Evolutionary conservation across 2,797 vertebrate species (phyloP).

Genomic region (Notamacropus eugenii): DNA sequence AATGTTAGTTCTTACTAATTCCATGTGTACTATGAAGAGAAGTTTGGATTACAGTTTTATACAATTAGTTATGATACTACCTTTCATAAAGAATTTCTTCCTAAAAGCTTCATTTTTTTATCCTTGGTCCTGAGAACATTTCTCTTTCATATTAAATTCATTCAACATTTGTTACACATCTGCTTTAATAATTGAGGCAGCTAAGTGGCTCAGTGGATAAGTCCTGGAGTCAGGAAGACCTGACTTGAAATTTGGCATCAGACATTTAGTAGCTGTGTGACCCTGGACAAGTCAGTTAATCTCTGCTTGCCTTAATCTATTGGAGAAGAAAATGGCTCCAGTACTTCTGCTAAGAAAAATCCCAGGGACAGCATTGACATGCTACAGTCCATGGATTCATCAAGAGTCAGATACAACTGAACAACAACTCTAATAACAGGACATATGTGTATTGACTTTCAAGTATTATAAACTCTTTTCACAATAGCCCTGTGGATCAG

Average conservation of each 20-base stretch:
- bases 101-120: background rate
- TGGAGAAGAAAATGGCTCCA: background rate
- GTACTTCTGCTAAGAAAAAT: background rate
- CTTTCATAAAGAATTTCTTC: background rate
- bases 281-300: background rate
- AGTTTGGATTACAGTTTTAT: background rate
- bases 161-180: background rate
- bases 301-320: background rate
- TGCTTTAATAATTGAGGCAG: background rate
- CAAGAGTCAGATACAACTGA: background rate
- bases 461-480: background rate
- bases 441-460: background rate
- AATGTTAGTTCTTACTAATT: background rate
- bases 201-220: background rate
- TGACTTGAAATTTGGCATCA: background rate
- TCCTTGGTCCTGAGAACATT: background rate
- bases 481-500: background rate
- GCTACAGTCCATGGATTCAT: background rate
- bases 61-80: background rate
- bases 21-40: background rate
- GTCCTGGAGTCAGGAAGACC: background rate
- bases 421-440: background rate
- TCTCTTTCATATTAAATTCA: background rate
- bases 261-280: background rate
- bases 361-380: background rate